phyloP scores from a whole-genome alignment of 2,113 vertebrate genomes.

The Oriolus oriolus region DNA sequence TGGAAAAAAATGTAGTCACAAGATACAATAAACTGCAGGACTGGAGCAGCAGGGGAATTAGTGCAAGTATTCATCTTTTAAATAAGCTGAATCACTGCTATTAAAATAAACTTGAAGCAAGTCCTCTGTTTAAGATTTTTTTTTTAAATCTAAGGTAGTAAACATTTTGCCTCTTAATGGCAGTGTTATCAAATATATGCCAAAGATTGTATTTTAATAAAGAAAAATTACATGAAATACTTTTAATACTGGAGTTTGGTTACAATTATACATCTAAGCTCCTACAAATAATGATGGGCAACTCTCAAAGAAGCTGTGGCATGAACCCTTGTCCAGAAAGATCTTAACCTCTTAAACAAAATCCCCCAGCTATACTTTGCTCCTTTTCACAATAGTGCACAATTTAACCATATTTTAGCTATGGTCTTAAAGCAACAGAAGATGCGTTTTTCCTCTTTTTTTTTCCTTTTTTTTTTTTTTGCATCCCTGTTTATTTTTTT shows the following conservation, averaged over 20 bases:
- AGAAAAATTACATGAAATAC: constrained; percentile 73
- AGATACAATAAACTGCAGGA: constrained; percentile 69
- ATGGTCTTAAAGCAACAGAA: constrained; percentile 77
- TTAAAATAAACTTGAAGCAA: constrained; percentile 81
- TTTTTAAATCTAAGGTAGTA: constrained; percentile 72
- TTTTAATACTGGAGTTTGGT: constrained; percentile 80
- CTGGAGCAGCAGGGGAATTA: constrained; percentile 72
- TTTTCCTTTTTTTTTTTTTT: background rate
- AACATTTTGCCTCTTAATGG: constrained; percentile 74
- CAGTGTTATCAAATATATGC: constrained; percentile 74
- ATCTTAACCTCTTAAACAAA: constrained; percentile 65
- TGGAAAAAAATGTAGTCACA: constrained; percentile 68
- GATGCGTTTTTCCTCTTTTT: constrained; percentile 9
- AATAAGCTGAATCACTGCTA: constrained; percentile 69
- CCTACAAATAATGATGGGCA: constrained; percentile 71
- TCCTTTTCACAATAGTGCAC: constrained; percentile 81
- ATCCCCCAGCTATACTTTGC: constrained; percentile 68
- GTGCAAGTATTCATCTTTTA: constrained; percentile 71
- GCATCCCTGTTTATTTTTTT: constrained; percentile 67
- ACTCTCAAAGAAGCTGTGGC: constrained; percentile 72
- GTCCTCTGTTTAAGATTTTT: constrained; percentile 70
- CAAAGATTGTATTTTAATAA: constrained; percentile 71
- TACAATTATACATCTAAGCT: constrained; percentile 71
- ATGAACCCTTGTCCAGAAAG: constrained; percentile 75
- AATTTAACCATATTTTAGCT: constrained; percentile 78